Evolutionary conservation across 2,888 invertebrate genomes (phyloP), one percentile per base, ranked within the genome.

Genomic region (Pheosia tremula): DNA sequence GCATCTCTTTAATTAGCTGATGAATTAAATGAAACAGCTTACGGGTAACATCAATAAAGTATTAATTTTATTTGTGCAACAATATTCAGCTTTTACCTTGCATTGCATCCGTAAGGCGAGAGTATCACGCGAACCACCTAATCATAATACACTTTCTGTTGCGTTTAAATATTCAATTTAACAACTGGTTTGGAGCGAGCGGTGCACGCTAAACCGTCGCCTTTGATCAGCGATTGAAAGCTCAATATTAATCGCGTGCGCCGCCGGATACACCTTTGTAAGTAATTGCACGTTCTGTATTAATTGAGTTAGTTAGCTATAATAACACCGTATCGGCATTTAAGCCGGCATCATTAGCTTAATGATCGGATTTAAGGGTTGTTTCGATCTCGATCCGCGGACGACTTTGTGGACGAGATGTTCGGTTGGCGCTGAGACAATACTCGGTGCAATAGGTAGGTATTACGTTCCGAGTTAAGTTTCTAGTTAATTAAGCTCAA

Each of bases 291-390:
- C 72, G 75, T 70, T 69, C 72, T 68, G 71, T 80, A 81, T 83
- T 89, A 86, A 87, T 87, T 85, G 84, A 86, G 81, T 86, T 82
- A 85, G 86, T 84, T 79, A 69, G 78, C 76, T 84, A 79, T 85
- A 84, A 85, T 84, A 83, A 82, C 78, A 79, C 67, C 71, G 75
- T 84, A 85, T 87, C 84, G 81, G 79, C 85, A 80, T 84, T 85
- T 84, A 84, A 83, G 79, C 74, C 79, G 66, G 71, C 78, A 79
- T 89, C 84, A 88, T 90, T 88, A 88, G 82, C 75, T 76, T 83
- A 83, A 83, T 84, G 82, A 84, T 82, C 73, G 73, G 77, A 81
- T 81, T 80, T 79, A 77, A 77, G 74, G 78, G 77, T 68, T 71
- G 76, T 70, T 77, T 66, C 61, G 63, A 66, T 64, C 70, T 66